These are phyloP conservation scores for Apotomis betuletana DNA, from an alignment of 2,888 invertebrate species.

Conservation along the genomic window DNA sequence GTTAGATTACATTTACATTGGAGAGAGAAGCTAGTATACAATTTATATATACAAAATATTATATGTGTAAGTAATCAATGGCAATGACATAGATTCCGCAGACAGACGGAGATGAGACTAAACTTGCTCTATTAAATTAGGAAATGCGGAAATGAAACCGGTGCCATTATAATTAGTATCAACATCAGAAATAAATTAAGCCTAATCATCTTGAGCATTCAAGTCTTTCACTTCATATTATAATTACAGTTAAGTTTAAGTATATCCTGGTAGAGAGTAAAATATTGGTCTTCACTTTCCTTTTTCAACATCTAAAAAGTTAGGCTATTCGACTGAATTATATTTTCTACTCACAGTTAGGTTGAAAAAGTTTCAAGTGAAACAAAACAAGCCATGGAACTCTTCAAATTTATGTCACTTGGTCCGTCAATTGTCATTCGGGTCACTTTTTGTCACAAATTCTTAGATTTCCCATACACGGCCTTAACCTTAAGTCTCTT, in stretches of 20 bases:
- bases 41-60: background rate
- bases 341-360: no score
- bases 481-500: background rate
- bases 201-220: background rate
- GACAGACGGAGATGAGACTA: conserved; percentile 12
- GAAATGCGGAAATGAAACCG: conserved; percentile 35
- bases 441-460: background rate
- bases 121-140: conserved; percentile 15
- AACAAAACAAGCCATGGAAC: no score
- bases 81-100: conserved; percentile 21
- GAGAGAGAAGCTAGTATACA: no score
- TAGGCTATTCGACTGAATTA: background rate
- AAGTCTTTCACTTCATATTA: conserved; percentile 16
- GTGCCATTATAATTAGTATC: conserved; percentile 19
- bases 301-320: background rate
- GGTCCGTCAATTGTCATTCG: no score
- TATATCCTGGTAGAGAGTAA: conserved; percentile 24
- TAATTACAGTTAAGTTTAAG: conserved; percentile 1
- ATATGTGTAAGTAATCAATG: background rate
- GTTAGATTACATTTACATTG: no score
- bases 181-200: conserved; percentile 26
- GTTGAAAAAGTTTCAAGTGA: no score
- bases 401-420: no score
- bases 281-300: conserved; percentile 13
- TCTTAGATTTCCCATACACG: background rate